phyloP scores from a whole-genome alignment of 2,797 vertebrate species.

The Podarcis lilfordi region DNA sequence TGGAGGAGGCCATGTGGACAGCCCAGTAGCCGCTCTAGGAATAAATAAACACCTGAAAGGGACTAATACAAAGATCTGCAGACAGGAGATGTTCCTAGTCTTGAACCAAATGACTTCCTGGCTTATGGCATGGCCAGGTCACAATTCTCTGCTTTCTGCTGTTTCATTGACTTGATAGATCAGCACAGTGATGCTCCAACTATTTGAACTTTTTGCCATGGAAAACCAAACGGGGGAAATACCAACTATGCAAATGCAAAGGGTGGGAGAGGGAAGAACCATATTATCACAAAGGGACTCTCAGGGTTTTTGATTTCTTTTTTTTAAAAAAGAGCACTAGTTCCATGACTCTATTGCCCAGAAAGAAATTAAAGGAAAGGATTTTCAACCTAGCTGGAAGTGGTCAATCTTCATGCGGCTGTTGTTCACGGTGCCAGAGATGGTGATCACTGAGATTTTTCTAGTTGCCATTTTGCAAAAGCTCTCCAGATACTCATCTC shows the following conservation, averaged over 20 bases:
- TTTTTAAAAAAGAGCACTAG: neutral
- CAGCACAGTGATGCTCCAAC: constrained; percentile 10
- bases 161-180: constrained; percentile 37
- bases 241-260: constrained; percentile 11
- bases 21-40: neutral
- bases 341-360: constrained; percentile 1
- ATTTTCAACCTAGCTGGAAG: constrained; percentile 92
- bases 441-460: constrained; percentile 93
- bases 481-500: constrained; percentile 95
- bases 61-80: neutral
- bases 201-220: constrained; percentile 44
- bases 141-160: constrained; percentile 31
- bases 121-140: neutral
- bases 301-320: neutral
- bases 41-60: neutral
- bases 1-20: neutral
- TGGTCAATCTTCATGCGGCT: constrained; percentile 99
- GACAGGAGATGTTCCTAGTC: neutral
- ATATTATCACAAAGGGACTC: constrained; percentile 12
- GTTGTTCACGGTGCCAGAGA: constrained; percentile 93
- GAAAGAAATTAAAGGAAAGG: constrained; percentile 35
- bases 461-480: constrained; percentile 99
- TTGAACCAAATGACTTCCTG: constrained; percentile 10
- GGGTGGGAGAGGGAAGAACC: neutral
- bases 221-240: constrained; percentile 49